Percentiles rank a stretch among this genome's conserved stretches.
phyloP scores from a whole-genome alignment of 2,888 invertebrate genomes.

The Prosapia bicincta region DNA sequence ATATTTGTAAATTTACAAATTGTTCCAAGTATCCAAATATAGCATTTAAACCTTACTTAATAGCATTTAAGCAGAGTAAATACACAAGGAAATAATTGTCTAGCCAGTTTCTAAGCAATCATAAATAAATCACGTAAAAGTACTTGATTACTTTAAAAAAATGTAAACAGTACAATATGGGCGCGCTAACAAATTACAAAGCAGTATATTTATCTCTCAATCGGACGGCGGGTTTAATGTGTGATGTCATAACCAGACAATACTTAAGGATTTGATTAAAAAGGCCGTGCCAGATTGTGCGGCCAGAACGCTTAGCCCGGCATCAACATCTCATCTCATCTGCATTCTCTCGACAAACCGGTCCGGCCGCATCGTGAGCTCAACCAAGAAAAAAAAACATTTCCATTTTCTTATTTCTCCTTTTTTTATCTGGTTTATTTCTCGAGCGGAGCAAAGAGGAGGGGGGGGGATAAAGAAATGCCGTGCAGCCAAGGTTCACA shows the following conservation, averaged over 20 bases:
- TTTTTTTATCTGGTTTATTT: background rate
- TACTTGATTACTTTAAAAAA: too few relatives aligned
- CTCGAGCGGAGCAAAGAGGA: background rate
- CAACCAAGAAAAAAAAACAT: background rate
- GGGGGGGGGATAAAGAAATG: background rate
- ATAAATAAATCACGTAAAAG: too few relatives aligned
- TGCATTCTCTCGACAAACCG: background rate
- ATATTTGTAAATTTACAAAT: too few relatives aligned
- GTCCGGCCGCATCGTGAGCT: conserved; percentile 2
- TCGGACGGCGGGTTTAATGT: background rate
- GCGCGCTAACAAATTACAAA: too few relatives aligned
- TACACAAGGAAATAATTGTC: too few relatives aligned
- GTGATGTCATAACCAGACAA: background rate
- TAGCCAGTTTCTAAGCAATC: too few relatives aligned
- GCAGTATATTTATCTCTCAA: background rate
- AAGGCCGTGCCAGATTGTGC: conserved; percentile 2
- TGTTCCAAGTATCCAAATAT: too few relatives aligned
- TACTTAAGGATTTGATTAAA: background rate
- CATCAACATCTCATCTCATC: background rate
- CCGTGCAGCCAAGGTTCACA: background rate
- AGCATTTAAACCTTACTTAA: too few relatives aligned
- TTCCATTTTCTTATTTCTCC: background rate
- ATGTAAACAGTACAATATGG: too few relatives aligned
- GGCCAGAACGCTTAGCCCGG: background rate
- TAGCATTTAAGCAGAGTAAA: too few relatives aligned